Evolutionary conservation across 2,797 vertebrate genomes (phyloP).

Genomic region (Micrastur ruficollis): DNA sequence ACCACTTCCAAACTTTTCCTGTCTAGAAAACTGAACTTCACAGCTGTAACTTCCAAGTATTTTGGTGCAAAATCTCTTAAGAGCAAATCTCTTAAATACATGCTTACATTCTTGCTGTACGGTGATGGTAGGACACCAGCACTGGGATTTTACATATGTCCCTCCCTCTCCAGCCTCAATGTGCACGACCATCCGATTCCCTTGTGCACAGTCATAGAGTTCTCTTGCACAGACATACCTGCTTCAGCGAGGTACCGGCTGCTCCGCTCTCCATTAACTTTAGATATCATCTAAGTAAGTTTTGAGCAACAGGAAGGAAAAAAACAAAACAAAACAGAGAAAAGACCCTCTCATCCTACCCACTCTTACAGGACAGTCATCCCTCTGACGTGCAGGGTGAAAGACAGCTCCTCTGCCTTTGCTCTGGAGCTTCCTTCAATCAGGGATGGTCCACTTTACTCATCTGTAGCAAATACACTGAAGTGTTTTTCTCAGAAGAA

Average conservation of each 20-base stretch:
- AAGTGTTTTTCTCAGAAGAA: constrained; percentile 4
- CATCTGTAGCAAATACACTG: not conserved
- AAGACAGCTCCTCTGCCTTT: not conserved
- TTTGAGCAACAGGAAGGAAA: not conserved
- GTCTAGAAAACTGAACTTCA: not conserved
- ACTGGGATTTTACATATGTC: not conserved
- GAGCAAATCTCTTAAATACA: not conserved
- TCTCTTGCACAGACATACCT: not conserved
- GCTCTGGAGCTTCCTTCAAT: not conserved
- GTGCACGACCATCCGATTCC: not conserved
- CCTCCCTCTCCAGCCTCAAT: not conserved
- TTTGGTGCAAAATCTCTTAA: not conserved
- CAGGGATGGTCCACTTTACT: not conserved
- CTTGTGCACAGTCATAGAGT: not conserved
- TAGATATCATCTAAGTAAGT: not conserved
- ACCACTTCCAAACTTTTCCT: not conserved
- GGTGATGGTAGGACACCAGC: not conserved
- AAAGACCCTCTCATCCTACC: not conserved
- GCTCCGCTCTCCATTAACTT: not conserved
- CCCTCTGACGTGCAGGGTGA: not conserved
- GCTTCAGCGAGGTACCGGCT: not conserved
- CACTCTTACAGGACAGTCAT: not conserved
- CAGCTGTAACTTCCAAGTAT: not conserved
- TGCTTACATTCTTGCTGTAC: not conserved
- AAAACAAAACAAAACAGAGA: not conserved